A percentile compares a stretch with the other conserved stretches of the same genome.
Conservation (phyloP, 2,888 invertebrate species). For the Cyrtodaria siliqua region DNA sequence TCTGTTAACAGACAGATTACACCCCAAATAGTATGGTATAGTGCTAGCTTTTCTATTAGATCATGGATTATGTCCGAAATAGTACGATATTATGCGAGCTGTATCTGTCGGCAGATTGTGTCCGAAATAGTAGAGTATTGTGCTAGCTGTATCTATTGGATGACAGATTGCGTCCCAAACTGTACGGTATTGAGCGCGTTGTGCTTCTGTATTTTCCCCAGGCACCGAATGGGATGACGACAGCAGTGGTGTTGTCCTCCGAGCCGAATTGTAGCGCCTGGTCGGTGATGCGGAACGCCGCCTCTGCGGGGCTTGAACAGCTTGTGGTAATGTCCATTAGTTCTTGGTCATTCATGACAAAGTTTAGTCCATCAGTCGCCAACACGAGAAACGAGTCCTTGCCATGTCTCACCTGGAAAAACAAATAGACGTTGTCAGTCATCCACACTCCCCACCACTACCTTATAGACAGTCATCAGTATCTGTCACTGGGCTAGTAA, state of each 20-base stretch:
- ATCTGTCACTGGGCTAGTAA: no score
- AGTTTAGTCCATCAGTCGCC: conserved; percentile 87
- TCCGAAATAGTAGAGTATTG: no score
- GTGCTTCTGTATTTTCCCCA: conserved; percentile 86
- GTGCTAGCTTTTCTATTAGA: no score
- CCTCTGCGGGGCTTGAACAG: conserved; percentile 86
- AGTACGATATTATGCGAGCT: no score
- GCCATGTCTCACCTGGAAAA: conserved; percentile 86
- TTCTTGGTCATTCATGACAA: conserved; percentile 87
- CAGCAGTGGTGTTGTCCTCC: conserved; percentile 87
- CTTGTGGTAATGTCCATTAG: conserved; percentile 86
- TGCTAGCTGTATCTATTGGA: conserved; percentile 43
- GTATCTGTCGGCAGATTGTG: no score
- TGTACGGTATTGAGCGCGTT: conserved; percentile 73
- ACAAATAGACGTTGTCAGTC: no score
- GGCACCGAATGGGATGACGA: conserved; percentile 87
- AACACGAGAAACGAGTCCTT: conserved; percentile 87
- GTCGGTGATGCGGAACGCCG: conserved; percentile 86
- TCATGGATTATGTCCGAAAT: no score
- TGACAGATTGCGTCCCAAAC: conserved; percentile 76
- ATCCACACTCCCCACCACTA: no score
- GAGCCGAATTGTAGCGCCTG: conserved; percentile 87
- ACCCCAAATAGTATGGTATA: no score
- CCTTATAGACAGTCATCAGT: not conserved
- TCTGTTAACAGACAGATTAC: no score